Percentiles rank a stretch among this genome's conserved stretches.
Conservation (phyloP, 2,797 vertebrate genomes). For the Columba guinea region DNA sequence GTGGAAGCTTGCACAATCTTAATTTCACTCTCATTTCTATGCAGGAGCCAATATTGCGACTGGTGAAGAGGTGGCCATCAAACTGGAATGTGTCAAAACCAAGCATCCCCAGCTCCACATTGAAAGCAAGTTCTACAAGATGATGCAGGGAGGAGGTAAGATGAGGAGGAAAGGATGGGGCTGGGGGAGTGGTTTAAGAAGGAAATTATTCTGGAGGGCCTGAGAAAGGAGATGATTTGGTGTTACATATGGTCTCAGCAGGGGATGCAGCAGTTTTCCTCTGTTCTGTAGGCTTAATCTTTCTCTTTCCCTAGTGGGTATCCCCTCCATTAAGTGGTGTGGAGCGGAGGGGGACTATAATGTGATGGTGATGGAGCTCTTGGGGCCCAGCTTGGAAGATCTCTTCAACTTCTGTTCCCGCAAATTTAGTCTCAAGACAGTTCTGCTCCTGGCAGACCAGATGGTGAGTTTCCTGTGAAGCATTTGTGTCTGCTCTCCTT, state of each 20-base stretch:
- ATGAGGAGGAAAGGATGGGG: background rate
- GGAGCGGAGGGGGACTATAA: constrained; percentile 98
- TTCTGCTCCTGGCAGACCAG: constrained; percentile 95
- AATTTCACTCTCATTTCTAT: constrained; percentile 9
- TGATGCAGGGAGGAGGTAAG: constrained; percentile 98
- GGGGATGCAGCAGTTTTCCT: background rate
- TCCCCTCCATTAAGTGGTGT: constrained; percentile 97
- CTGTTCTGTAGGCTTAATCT: background rate
- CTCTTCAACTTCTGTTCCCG: constrained; percentile 98
- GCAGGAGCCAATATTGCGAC: constrained; percentile 97
- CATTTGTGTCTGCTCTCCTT: constrained; percentile 2
- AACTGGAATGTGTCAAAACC: constrained; percentile 97
- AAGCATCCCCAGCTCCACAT: constrained; percentile 98
- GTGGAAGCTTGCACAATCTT: background rate
- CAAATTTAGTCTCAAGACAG: constrained; percentile 98
- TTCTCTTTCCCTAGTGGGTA: constrained; percentile 84
- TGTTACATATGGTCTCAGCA: background rate
- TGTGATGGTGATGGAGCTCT: constrained; percentile 97
- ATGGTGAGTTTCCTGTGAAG: constrained; percentile 83
- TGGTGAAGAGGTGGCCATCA: constrained; percentile 96
- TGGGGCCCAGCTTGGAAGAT: constrained; percentile 95
- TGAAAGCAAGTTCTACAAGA: constrained; percentile 99
- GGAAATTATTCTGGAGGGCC: background rate
- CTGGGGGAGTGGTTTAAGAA: background rate
- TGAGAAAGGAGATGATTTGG: background rate